Evolutionary conservation across 2,113 vertebrate species (phyloP), one percentile per base, ranked within the genome.

Genomic region (Parotia lawesii): DNA sequence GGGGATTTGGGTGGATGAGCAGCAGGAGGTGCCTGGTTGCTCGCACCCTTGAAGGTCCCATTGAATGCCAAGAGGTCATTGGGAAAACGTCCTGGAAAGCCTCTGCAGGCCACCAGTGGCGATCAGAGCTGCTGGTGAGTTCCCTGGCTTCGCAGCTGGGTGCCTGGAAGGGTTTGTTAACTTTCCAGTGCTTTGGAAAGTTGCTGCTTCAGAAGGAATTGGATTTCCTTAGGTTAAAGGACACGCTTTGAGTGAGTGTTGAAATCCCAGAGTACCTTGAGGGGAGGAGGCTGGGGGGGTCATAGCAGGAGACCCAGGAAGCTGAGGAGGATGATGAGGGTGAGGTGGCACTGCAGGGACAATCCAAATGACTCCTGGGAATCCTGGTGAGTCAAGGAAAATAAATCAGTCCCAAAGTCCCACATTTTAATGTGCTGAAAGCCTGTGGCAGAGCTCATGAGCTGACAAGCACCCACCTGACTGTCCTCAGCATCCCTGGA

Each of bases 281-380:
- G 62, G 44, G 45, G 65, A 64, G 29, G 40, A 81, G 66, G 7
- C 3, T 0, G 7, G 16, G 8, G 23, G n/a, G 6, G 16, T 96
- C 84, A 96, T 74, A 93, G 89, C 80, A 95, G 81, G 53, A 96
- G 35, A 7, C 33, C 29, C 87, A 94, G 53, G 65, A 96, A 60
- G 87, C 80, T 71, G 87, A 87, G 48, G 66, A 94, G 74, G 93
- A 44, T 7, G 77, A 74, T 0, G 40, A 96, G 31, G 42, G 48
- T 56, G 42, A 91, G 24, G 45, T 91, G 87, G 45, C 81, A 74
- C 48, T 5, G 70, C 16, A 77, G 89, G 44, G 73, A 10, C 0
- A 6, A 89, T 78, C 80, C 96, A 8, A n/a, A 8, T 0, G 94
- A 90, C 3, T 61, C 58, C 15, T 38, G 19, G 9, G 3, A 18